Percentiles rank a stretch among this genome's conserved stretches.
Evolutionary conservation across 2,113 vertebrate genomes (phyloP).

Genomic region (Heterotilapia buettikoferi): DNA sequence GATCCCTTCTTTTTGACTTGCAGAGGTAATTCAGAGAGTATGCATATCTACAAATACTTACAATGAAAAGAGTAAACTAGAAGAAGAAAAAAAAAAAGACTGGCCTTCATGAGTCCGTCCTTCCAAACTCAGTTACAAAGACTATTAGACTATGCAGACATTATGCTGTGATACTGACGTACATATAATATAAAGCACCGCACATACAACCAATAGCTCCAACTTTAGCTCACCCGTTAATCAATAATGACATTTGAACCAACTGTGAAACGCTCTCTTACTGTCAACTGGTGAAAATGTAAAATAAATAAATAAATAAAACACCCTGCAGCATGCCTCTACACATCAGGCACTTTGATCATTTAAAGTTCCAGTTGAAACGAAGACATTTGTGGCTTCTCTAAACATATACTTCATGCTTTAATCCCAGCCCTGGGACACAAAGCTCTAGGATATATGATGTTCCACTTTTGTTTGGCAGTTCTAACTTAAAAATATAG

Average conservation of each 20-base stretch:
- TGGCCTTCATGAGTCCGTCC: slow-evolving; percentile 1
- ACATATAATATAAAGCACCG: background rate
- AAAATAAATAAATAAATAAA: background rate
- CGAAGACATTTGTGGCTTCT: slow-evolving; percentile 49
- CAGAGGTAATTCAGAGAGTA: slow-evolving; percentile 66
- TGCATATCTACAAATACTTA: slow-evolving; percentile 54
- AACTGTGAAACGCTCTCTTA: slow-evolving; percentile 36
- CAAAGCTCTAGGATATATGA: slow-evolving; percentile 51
- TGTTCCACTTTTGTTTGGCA: slow-evolving; percentile 66
- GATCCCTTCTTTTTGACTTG: slow-evolving; percentile 84
- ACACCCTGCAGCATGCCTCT: slow-evolving; percentile 53
- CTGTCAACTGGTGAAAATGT: slow-evolving; percentile 37
- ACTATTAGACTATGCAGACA: background rate
- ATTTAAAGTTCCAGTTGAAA: slow-evolving; percentile 52
- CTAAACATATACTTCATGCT: slow-evolving; percentile 58
- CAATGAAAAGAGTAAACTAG: slow-evolving; percentile 15
- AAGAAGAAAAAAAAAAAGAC: slow-evolving; percentile 1
- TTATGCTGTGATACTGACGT: background rate
- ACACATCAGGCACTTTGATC: slow-evolving; percentile 60
- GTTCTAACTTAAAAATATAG: slow-evolving; percentile 67
- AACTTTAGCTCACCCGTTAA: slow-evolving; percentile 1
- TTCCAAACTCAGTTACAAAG: slow-evolving; percentile 7
- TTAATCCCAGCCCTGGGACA: slow-evolving; percentile 61
- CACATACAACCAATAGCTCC: background rate
- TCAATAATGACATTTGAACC: slow-evolving; percentile 42